phyloP scores from a whole-genome alignment of 2,888 invertebrate genomes.

The Agrotis ipsilon region DNA sequence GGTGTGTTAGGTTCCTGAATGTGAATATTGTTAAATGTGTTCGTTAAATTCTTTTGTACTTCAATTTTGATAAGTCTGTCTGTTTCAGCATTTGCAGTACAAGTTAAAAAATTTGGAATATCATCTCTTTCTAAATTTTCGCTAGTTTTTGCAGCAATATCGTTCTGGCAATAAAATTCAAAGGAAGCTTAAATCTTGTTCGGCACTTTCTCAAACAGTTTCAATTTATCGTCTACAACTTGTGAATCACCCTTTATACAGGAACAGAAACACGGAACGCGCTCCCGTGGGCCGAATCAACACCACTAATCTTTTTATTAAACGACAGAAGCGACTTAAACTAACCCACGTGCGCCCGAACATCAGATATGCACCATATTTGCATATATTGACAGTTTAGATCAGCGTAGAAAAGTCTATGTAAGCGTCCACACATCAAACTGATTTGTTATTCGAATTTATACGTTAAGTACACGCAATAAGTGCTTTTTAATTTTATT shows the following conservation, averaged over 20 bases:
- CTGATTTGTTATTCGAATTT: slow-evolving; percentile 64
- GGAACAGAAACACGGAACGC: slow-evolving; percentile 79
- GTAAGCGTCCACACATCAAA: slow-evolving; percentile 64
- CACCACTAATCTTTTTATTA: slow-evolving; percentile 83
- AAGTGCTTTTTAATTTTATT: slow-evolving; percentile 48
- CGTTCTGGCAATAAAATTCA: background rate
- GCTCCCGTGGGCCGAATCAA: slow-evolving; percentile 86
- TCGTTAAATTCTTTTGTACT: background rate
- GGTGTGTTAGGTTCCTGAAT: background rate
- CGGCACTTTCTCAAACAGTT: slow-evolving; percentile 14
- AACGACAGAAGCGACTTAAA: slow-evolving; percentile 81
- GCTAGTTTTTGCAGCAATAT: background rate
- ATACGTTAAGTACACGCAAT: slow-evolving; percentile 55
- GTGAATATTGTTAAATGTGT: too few species aligned
- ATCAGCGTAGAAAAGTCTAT: slow-evolving; percentile 72
- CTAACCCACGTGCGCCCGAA: slow-evolving; percentile 82
- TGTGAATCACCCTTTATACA: slow-evolving; percentile 70
- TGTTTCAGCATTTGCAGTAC: background rate
- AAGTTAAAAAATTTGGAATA: background rate
- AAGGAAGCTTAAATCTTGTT: background rate
- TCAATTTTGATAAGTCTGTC: background rate
- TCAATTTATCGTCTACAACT: slow-evolving; percentile 41
- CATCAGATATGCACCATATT: slow-evolving; percentile 84
- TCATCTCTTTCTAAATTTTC: background rate
- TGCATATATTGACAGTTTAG: slow-evolving; percentile 88